Evolutionary conservation across 2,113 vertebrate genomes (phyloP), one percentile per base, ranked within the genome.

Genomic region (Ochotona princeps): DNA sequence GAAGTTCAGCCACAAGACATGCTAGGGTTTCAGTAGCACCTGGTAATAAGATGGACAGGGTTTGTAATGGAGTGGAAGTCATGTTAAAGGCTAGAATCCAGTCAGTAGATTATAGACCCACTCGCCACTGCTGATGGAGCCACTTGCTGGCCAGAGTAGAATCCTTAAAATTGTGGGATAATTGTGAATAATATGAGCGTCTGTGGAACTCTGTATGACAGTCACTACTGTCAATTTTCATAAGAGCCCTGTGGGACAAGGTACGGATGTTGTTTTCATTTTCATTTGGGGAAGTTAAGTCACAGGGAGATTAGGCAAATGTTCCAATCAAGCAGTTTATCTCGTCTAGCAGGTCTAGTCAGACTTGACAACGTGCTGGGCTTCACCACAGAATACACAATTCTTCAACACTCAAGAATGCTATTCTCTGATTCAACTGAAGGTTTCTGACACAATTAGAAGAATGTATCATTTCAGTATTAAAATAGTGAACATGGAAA

Each of bases 401-500:
- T 60, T 88, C 80, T 88, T 73, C 25, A 61, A 76, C 86, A 73
- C 70, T 76, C 72, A 89, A 44, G 57, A 83, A 38, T 60, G 13
- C 38, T 54, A 54, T 2, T 26, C 47, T 8, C 51, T 49, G 14
- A 72, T 66, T 72, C 76, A 83, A 32, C n/a, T 44, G 73, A 25
- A 30, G 35, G 28, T 3, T 47, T 81, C 72, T 76, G 57, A 83
- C 30, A 23, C 32, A 89, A 30, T 67, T 82, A 82, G 30, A 20
- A 25, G 60, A 74, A 65, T 35, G 73, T 63, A 26, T 3, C 63
- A 84, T 76, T 84, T 81, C 47, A 54, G 38, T 12, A 63, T 49
- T 65, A 82, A 89, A 76, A 90, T 49, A 81, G 69, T 67, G 74
- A 44, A 76, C 49, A 30, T 81, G 79, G n/a, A 54, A 88, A 92